Percentiles rank a stretch among this genome's conserved stretches.
These are phyloP conservation scores for Euproctis similis DNA, from an alignment of 2,888 invertebrate genomes.

Conservation along the genomic window DNA sequence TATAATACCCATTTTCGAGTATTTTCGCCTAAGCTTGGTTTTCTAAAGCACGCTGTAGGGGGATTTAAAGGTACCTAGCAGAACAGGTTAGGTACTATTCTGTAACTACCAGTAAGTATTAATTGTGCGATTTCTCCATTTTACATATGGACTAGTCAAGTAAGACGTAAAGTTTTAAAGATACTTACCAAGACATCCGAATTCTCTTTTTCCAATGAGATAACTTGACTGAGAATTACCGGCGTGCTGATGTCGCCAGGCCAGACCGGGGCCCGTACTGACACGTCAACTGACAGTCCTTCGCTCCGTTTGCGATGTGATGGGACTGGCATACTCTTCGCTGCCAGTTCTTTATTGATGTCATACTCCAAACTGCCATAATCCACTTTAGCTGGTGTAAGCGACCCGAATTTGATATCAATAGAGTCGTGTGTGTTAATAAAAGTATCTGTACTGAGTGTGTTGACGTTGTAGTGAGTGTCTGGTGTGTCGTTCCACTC, in stretches of 20 bases:
- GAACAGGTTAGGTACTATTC: too few species aligned
- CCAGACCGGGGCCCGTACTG: constrained; percentile 36
- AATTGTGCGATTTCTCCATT: too few species aligned
- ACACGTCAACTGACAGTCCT: constrained; percentile 48
- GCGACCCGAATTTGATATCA: constrained; percentile 51
- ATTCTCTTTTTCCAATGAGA: constrained; percentile 63
- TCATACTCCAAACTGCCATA: constrained; percentile 47
- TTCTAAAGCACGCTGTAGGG: too few species aligned
- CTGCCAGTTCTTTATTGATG: constrained; percentile 30
- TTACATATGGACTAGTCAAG: too few species aligned
- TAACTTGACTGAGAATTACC: constrained; percentile 60
- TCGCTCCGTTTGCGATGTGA: constrained; percentile 22
- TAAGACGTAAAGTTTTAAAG: too few species aligned
- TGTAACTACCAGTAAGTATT: too few species aligned
- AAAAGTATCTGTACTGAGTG: constrained; percentile 51
- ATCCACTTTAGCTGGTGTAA: constrained; percentile 54
- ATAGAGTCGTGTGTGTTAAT: constrained; percentile 59
- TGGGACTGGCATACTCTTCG: constrained; percentile 19
- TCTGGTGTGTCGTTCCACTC: constrained; percentile 38
- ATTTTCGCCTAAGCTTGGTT: too few species aligned
- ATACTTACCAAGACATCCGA: constrained; percentile 39
- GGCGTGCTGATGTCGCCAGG: constrained; percentile 57
- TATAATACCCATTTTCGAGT: too few species aligned
- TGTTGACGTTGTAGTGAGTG: constrained; percentile 41
- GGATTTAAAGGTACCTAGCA: too few species aligned